Conservation (phyloP, 2,888 invertebrate species). For the Lasius platythorax region DNA sequence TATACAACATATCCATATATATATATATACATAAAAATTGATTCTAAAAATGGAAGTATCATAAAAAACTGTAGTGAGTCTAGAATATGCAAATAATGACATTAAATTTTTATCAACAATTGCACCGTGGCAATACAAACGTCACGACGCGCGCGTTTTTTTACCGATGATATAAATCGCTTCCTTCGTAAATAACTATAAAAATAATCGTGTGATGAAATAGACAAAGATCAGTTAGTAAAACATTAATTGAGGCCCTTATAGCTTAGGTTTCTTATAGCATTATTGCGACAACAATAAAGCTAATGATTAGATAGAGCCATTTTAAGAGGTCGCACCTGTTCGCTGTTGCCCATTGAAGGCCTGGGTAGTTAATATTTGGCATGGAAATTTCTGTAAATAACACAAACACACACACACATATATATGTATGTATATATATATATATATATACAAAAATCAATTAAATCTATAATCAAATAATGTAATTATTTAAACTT, state of each 20-base stretch:
- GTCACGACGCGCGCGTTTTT: background rate
- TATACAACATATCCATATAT: background rate
- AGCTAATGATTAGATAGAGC: slow-evolving; percentile 76
- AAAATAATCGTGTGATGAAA: slow-evolving; percentile 74
- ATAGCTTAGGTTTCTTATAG: slow-evolving; percentile 59
- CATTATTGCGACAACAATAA: slow-evolving; percentile 70
- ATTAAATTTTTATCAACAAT: slow-evolving; percentile 17
- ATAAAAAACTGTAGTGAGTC: background rate
- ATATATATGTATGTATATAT: background rate
- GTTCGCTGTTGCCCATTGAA: slow-evolving; percentile 87
- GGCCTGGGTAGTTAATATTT: slow-evolving; percentile 91
- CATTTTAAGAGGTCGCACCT: slow-evolving; percentile 78
- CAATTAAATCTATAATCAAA: too few relatives aligned
- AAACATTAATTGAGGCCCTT: slow-evolving; percentile 60
- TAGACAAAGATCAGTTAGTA: slow-evolving; percentile 53
- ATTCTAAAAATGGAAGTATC: background rate
- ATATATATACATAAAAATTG: slow-evolving; percentile 25
- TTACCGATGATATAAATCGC: background rate
- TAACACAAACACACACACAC: background rate
- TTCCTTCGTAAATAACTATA: slow-evolving; percentile 72
- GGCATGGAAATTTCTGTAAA: slow-evolving; percentile 90
- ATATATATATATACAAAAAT: background rate
- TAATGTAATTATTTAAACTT: background rate
- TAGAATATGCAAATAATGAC: slow-evolving; percentile 6
- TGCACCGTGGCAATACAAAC: background rate